Percentiles rank a stretch among this genome's conserved stretches.
phyloP scores from a whole-genome alignment of 2,797 vertebrate species.

The Perodicticus potto region DNA sequence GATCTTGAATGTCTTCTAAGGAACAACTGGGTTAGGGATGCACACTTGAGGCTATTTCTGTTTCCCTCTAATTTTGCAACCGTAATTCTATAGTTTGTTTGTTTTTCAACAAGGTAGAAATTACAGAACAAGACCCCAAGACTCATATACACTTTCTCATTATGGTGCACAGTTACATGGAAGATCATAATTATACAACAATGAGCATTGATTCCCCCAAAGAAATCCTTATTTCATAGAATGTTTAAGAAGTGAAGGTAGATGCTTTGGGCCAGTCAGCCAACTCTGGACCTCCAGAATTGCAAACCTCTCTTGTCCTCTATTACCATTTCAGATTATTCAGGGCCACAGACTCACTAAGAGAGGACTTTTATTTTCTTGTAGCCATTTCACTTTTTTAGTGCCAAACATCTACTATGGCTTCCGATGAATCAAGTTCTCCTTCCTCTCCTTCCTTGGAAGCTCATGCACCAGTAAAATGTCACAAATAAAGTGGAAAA shows the following conservation, averaged over 20 bases:
- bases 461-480: slow-evolving; percentile 66
- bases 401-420: slow-evolving; percentile 55
- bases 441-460: slow-evolving; percentile 73
- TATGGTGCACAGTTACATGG: not conserved
- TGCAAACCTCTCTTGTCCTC: slow-evolving; percentile 59
- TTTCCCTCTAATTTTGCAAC: not conserved
- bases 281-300: slow-evolving; percentile 56
- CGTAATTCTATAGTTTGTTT: not conserved
- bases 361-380: slow-evolving; percentile 5
- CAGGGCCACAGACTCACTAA: not conserved
- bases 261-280: slow-evolving; percentile 13
- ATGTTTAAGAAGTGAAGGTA: slow-evolving; percentile 31
- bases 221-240: slow-evolving; percentile 1
- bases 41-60: not conserved
- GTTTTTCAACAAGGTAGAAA: not conserved
- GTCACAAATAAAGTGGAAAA: slow-evolving; percentile 75
- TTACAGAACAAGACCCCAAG: not conserved
- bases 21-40: not conserved
- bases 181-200: slow-evolving; percentile 23
- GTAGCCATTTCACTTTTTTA: slow-evolving; percentile 55
- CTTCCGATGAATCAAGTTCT: slow-evolving; percentile 71
- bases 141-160: not conserved
- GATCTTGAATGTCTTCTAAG: not conserved
- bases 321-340: slow-evolving; percentile 48
- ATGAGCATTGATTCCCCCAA: not conserved